Percentiles rank a stretch among this genome's conserved stretches.
Conservation (phyloP, 2,797 vertebrate species). For the Setipinna tenuifilis region DNA sequence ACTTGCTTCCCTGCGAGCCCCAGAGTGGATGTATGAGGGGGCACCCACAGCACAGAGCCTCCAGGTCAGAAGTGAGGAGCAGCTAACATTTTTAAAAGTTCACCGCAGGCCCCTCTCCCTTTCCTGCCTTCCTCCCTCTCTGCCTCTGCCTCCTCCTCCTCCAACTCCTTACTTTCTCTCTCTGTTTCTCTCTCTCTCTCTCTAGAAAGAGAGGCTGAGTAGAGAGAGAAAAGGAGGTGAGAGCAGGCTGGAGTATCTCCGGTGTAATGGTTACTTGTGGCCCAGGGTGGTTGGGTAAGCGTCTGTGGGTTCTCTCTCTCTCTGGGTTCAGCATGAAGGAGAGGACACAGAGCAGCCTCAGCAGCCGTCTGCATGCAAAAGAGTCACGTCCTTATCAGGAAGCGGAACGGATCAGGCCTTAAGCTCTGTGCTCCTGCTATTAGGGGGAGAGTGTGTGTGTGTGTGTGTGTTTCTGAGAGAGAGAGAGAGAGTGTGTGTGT, state of each 20-base stretch:
- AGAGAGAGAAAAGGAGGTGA: neutral
- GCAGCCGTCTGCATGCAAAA: neutral
- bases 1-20: too few species aligned
- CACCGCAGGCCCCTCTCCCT: too few species aligned
- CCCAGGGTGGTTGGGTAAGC: neutral
- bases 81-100: too few species aligned
- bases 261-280: constrained; percentile 11
- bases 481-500: neutral
- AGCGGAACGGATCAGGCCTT: constrained; percentile 19
- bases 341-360: neutral
- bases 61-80: too few species aligned
- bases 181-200: too few species aligned
- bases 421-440: constrained; percentile 15
- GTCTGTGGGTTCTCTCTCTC: too few species aligned
- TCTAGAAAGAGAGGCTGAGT: neutral
- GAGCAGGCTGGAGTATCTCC: neutral
- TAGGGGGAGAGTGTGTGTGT: neutral
- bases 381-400: constrained; percentile 15
- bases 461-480: neutral
- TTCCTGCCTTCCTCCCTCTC: too few species aligned
- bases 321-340: neutral
- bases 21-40: too few species aligned
- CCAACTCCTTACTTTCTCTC: too few species aligned
- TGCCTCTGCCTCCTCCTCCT: too few species aligned
- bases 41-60: too few species aligned